Evolutionary conservation across 2,888 invertebrate species (phyloP).

Genomic region (Molorchus minor): DNA sequence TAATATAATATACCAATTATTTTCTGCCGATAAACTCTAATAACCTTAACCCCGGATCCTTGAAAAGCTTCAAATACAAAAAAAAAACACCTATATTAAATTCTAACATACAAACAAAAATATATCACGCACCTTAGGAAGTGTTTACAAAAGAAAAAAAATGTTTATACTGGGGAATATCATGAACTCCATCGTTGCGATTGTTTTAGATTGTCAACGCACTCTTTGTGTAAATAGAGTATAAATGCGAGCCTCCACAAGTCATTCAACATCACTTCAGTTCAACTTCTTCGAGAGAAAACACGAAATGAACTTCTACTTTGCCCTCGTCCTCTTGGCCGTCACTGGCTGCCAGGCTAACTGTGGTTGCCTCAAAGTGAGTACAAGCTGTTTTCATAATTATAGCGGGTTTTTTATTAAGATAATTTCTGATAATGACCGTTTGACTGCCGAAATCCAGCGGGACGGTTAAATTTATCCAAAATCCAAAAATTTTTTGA

Average conservation of each 20-base stretch:
- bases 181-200: slow-evolving; percentile 24
- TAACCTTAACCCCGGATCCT: slow-evolving; percentile 2
- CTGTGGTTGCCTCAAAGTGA: slow-evolving; percentile 59
- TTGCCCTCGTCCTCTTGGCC: slow-evolving; percentile 33
- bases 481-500: no score
- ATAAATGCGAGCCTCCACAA: slow-evolving; percentile 8
- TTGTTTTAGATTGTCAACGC: slow-evolving; percentile 33
- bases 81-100: no score
- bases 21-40: no score
- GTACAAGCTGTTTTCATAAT: no score
- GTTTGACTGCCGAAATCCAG: no score
- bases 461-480: no score
- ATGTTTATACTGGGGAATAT: slow-evolving; percentile 21
- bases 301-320: slow-evolving; percentile 35
- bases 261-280: background rate
- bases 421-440: no score
- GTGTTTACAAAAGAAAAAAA: slow-evolving; percentile 24
- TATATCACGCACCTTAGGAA: slow-evolving; percentile 32
- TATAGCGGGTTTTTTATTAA: no score
- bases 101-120: slow-evolving; percentile 1
- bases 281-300: background rate
- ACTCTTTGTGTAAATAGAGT: slow-evolving; percentile 36
- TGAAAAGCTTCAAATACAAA: no score
- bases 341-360: slow-evolving; percentile 44
- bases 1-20: no score